Base-by-base conservation (phyloP, 35 echinoderm and acorn worm species). In the Eucidaris tribuloides region DNA sequence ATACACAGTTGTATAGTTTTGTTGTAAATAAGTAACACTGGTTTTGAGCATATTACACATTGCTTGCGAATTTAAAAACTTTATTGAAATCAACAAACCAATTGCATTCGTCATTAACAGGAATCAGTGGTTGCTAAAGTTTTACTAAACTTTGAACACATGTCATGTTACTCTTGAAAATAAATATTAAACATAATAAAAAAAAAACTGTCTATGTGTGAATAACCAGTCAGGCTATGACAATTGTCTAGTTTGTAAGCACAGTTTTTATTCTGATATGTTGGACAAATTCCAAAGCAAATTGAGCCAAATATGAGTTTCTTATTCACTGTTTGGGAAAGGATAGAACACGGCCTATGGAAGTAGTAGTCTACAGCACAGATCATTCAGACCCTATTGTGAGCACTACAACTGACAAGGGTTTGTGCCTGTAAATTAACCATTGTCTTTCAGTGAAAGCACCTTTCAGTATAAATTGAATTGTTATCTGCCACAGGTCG, bases 401-500 rank as follows among this genome's bases (percentile, higher is more conserved):
- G 18, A 59, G 3, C 5, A 20, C 56, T 7, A 2, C n/a, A 59
- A 1, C 7, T 28, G 0, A 17, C n/a, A n/a, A n/a, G n/a, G n/a
- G n/a, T n/a, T n/a, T n/a, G n/a, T n/a, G n/a, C n/a, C n/a, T n/a
- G n/a, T n/a, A n/a, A n/a, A n/a, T n/a, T n/a, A n/a, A n/a, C n/a
- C n/a, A n/a, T n/a, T n/a, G n/a, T n/a, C n/a, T n/a, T n/a, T n/a
- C n/a, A n/a, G n/a, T n/a, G n/a, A n/a, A n/a, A n/a, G n/a, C n/a
- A n/a, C n/a, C n/a, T n/a, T n/a, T 72, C 41, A 4, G 28, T 58
- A 24, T 64, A 29, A 82, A 82, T 40, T 85, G 2, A 38, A 24
- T 80, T 46, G 43, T 71, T 27, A 30, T 83, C 36, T 38, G 78
- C 71, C 20, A 40, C 46, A 97, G 94, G 94, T 52, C 83, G 83